Base-by-base conservation (phyloP, 2,888 invertebrate genomes). In the Biston betularia region DNA sequence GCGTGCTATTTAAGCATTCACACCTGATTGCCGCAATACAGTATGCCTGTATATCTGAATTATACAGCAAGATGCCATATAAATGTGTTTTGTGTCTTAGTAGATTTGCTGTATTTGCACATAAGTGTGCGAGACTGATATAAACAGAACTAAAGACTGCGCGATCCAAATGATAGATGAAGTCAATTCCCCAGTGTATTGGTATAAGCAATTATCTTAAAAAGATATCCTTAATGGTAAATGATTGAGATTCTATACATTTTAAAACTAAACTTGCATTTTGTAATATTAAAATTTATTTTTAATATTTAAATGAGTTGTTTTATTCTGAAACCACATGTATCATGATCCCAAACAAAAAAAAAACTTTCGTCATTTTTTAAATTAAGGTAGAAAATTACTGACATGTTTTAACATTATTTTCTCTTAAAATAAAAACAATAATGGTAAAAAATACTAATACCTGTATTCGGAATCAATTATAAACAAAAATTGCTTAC, bases 221-320 rank as follows among this genome's bases (percentile, higher is more conserved):
- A 52, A 45, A 12, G 48, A 48, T 62, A 49, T 52, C 14, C 5
- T 33, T 33, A 52, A 35, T 9, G 15, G 35, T 62, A 24, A 35
- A 38, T 44, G 14, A 60, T 56, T 61, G 63, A 60, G 64, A 64
- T 64, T 48, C 48, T 60, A 33, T 57, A 56, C 50, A 63, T 53
- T 65, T 60, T 62, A 46, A 55, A 60, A 58, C 15, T 60, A 67
- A 56, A 62, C 58, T 61, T 60, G 63, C 63, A 68, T 68, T 63
- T 59, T 68, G 58, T 64, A 68, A 44, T 58, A 74, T 59, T 63
- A 71, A 74, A 70, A 35, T 34, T 33, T 72, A 69, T 74, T 72
- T 73, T 72, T 65, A 57, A 48, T 69, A 66, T n/a, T n/a, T 56
- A 45, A 59, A 45, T 42, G 7, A 15, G 14, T 54, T 58, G 10